These are phyloP conservation scores for Myrmophylax atrothorax DNA, from an alignment of 2,113 vertebrate genomes.

Conservation along the genomic window DNA sequence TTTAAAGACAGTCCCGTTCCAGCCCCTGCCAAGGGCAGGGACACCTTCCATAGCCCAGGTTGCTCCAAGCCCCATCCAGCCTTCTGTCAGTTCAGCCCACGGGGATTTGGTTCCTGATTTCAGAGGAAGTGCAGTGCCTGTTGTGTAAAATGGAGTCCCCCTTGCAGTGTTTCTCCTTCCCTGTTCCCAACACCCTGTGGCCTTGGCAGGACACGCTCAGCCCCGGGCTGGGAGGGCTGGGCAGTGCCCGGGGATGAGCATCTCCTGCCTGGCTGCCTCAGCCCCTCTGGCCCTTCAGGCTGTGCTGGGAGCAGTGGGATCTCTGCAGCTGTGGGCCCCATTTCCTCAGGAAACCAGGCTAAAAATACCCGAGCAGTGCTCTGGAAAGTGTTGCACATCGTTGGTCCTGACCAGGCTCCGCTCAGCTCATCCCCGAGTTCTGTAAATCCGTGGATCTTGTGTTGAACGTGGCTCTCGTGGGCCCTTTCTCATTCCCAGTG, in stretches of 20 bases:
- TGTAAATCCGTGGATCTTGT: accelerated
- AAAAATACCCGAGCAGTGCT: background rate
- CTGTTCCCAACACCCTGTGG: background rate
- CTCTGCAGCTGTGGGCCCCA: background rate
- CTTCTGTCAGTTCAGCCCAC: too few species aligned
- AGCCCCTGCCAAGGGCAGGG: background rate
- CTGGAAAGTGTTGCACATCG: background rate
- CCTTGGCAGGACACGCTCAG: background rate
- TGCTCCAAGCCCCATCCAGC: background rate
- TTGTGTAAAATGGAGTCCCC: background rate
- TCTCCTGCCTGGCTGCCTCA: accelerated
- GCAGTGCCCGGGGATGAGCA: accelerated
- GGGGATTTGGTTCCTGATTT: background rate
- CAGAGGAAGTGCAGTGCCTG: background rate
- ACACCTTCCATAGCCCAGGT: background rate
- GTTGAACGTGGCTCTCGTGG: accelerated
- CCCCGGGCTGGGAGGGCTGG: accelerated
- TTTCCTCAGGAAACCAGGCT: slow-evolving; percentile 32
- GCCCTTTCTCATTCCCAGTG: accelerated
- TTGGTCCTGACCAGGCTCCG: background rate
- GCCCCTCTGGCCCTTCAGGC: background rate
- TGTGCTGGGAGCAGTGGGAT: background rate
- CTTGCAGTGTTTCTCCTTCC: background rate
- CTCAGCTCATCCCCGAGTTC: background rate
- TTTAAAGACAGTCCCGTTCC: background rate